Base-by-base conservation (phyloP, 2,113 vertebrate genomes). In the Nycticorax nycticorax region DNA sequence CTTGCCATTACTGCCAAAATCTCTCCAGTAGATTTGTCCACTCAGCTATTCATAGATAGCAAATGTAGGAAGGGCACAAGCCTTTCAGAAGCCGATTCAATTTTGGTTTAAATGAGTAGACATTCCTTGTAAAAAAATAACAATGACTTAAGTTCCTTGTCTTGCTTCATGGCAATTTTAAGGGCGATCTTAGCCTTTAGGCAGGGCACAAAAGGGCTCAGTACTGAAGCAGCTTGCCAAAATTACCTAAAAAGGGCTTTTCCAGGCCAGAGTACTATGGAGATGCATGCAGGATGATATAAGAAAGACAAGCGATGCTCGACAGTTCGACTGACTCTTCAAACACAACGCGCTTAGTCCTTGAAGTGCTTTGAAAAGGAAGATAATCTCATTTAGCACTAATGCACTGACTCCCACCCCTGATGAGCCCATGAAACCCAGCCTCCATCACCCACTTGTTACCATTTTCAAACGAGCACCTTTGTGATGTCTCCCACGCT, bases 371-470 rank as follows among this genome's bases (percentile, higher is more conserved):
- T 93, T 53, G 57, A 63, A 82, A 85, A 81, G 71, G 62, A 55
- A 82, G 66, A 75, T 91, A 87, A 96, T 96, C 77, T 82, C 73
- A 75, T 59, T 91, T 96, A 75, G 80, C 77, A 41, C 74, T 76
- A 72, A 85, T 48, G 73, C 3, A 7, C 53, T 82, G 77, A 74
- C 89, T 95, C 80, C 89, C 74, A 60, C 91, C 48, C 76, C 26
- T 47, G 53, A 59, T 0, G 6, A 91, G 87, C 80, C 84, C 27
- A 3, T 35, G 91, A 91, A 92, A 52, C 66, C 22, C 89, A 88
- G 53, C 89, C 87, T 91, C 69, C 81, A 48, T 66, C 95, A 91
- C 96, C 95, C 96, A 96, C 96, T 89, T 20, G 27, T 96, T 96
- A n/a, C 92, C 94, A 91, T 91, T 95, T 96, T 78, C 91, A 72